A percentile compares a stretch with the other conserved stretches of the same genome.
Evolutionary conservation across 2,888 invertebrate species (phyloP).

Genomic region (Amphipoea oculea): DNA sequence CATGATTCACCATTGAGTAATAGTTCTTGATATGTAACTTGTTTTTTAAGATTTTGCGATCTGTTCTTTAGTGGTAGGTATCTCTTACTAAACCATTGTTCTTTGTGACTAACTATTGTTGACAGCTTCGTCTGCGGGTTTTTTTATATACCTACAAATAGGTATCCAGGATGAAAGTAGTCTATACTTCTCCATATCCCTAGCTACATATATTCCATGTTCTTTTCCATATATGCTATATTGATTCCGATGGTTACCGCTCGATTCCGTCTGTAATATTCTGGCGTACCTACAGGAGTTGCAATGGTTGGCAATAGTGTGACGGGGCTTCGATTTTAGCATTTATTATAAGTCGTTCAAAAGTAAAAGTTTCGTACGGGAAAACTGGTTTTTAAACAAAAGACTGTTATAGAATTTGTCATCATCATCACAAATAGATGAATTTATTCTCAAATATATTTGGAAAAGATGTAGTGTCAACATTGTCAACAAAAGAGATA

Average conservation of each 20-base stretch:
- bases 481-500: too few relatives aligned
- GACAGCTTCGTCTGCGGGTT: too few relatives aligned
- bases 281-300: not conserved
- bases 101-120: not conserved
- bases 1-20: slow-evolving; percentile 15
- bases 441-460: not conserved
- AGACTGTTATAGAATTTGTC: not conserved
- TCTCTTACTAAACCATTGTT: not conserved
- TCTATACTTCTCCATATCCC: too few relatives aligned
- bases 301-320: not conserved
- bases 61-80: not conserved
- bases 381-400: slow-evolving; percentile 9
- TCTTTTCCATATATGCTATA: too few relatives aligned
- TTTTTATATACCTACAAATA: too few relatives aligned
- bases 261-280: not conserved
- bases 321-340: not conserved
- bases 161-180: too few relatives aligned
- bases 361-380: slow-evolving; percentile 6
- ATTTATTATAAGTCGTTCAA: too few relatives aligned
- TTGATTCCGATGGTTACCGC: not conserved
- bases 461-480: not conserved
- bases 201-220: too few relatives aligned
- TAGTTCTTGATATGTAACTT: not conserved
- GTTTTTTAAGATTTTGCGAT: not conserved
- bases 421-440: not conserved